phyloP scores from a whole-genome alignment of 2,888 invertebrate genomes.

The Cantharis rufa region DNA sequence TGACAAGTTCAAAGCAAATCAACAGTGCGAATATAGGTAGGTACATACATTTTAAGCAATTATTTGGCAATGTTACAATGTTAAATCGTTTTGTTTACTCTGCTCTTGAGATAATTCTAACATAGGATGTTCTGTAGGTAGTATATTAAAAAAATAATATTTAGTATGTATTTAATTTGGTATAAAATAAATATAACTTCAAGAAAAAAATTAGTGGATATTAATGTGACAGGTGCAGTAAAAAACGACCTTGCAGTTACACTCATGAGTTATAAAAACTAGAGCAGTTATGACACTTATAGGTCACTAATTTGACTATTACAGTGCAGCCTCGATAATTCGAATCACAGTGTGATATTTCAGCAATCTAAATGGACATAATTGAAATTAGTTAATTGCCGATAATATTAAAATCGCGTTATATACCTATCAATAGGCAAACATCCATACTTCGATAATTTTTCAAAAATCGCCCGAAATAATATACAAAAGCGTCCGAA shows the following conservation, averaged over 20 bases:
- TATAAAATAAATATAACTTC: not conserved
- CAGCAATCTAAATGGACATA: too few relatives aligned
- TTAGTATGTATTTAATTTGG: not conserved
- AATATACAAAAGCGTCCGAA: too few relatives aligned
- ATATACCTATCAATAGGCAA: too few relatives aligned
- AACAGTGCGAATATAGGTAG: too few relatives aligned
- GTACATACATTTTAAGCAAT: not conserved
- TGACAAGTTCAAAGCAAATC: not conserved
- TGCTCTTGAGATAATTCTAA: not conserved
- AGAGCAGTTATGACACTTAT: not conserved
- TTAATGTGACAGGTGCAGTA: not conserved
- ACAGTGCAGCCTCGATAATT: not conserved
- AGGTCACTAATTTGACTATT: not conserved
- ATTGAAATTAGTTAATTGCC: too few relatives aligned
- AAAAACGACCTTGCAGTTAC: not conserved
- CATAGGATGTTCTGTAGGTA: not conserved
- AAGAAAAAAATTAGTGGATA: not conserved
- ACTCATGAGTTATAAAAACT: not conserved
- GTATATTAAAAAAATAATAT: not conserved
- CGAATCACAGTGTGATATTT: too few relatives aligned
- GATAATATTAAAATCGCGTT: too few relatives aligned
- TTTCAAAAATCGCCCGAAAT: too few relatives aligned
- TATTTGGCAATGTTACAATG: not conserved
- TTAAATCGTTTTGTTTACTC: not conserved
- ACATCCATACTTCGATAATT: too few relatives aligned